phyloP scores from a whole-genome alignment of 2,888 invertebrate species.

The Synergus itoensis region DNA sequence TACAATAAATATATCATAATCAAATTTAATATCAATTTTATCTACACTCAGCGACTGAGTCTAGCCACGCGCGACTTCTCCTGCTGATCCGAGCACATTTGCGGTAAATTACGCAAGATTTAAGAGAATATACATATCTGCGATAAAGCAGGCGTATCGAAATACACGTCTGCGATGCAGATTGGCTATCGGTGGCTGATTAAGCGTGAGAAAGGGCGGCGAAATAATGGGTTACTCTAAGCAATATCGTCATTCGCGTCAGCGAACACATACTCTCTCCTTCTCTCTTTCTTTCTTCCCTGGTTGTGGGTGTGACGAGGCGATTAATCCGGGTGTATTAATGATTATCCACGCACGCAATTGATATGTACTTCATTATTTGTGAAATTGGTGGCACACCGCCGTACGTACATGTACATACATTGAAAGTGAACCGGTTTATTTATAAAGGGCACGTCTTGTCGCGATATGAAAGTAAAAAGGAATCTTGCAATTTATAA shows the following conservation, averaged over 20 bases:
- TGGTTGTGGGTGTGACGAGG: constrained; percentile 28
- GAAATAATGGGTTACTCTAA: constrained; percentile 28
- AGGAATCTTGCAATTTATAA: not conserved
- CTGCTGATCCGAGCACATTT: constrained; percentile 24
- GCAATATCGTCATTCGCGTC: constrained; percentile 31
- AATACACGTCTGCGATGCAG: constrained; percentile 34
- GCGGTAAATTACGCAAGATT: constrained; percentile 39
- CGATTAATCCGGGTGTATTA: constrained; percentile 26
- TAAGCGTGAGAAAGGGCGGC: constrained; percentile 40
- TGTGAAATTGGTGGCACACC: constrained; percentile 18
- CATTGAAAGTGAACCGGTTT: not conserved
- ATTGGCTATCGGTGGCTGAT: constrained; percentile 41
- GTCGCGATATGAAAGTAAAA: constrained; percentile 3
- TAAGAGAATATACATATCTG: constrained; percentile 20
- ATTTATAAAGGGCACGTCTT: constrained; percentile 9
- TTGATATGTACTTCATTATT: constrained; percentile 31
- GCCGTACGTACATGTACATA: not conserved
- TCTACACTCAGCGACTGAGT: constrained; percentile 5
- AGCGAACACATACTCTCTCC: not conserved
- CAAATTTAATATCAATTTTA: not conserved
- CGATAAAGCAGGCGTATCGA: constrained; percentile 39
- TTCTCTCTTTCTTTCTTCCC: not conserved
- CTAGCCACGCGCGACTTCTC: constrained; percentile 32
- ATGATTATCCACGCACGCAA: constrained; percentile 34
- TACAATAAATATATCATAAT: not conserved